These are phyloP conservation scores for Drosophila sechellia DNA, from an alignment of 1,140 invertebrate genomes.

Conservation along the genomic window DNA sequence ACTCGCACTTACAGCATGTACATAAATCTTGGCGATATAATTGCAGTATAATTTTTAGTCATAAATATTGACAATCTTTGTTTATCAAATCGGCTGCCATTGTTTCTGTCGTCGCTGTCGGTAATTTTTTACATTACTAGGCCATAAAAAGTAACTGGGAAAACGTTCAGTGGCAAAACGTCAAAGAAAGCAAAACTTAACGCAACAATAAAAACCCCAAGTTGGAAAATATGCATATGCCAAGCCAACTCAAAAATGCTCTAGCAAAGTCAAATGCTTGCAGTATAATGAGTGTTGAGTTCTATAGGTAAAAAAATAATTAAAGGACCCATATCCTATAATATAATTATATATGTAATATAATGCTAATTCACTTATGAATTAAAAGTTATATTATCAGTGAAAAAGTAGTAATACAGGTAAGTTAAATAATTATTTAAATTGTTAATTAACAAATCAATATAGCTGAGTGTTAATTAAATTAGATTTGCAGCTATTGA, in stretches of 20 bases:
- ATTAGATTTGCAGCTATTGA: background rate
- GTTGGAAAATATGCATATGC: background rate
- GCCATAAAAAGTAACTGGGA: constrained; percentile 75
- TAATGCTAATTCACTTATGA: background rate
- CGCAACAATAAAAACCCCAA: constrained; percentile 33
- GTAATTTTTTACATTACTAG: constrained; percentile 75
- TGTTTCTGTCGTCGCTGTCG: constrained; percentile 64
- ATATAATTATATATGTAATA: no score
- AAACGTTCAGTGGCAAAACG: constrained; percentile 42
- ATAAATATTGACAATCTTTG: constrained; percentile 78
- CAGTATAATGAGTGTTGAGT: background rate
- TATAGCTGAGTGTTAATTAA: background rate
- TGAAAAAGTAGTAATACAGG: no score
- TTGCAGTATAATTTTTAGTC: constrained; percentile 52
- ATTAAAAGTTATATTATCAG: no score
- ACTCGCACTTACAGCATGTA: constrained; percentile 7
- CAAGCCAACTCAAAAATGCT: constrained; percentile 16
- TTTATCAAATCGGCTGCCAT: constrained; percentile 50
- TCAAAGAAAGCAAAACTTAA: constrained; percentile 73
- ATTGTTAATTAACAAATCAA: no score
- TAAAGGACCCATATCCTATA: no score
- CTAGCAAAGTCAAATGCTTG: constrained; percentile 14
- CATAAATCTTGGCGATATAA: constrained; percentile 46
- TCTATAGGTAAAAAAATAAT: no score
- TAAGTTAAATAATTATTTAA: no score